A percentile compares a stretch with the other conserved stretches of the same genome.
phyloP scores from a whole-genome alignment of 2,113 vertebrate genomes.

The Heptranchias perlo region DNA sequence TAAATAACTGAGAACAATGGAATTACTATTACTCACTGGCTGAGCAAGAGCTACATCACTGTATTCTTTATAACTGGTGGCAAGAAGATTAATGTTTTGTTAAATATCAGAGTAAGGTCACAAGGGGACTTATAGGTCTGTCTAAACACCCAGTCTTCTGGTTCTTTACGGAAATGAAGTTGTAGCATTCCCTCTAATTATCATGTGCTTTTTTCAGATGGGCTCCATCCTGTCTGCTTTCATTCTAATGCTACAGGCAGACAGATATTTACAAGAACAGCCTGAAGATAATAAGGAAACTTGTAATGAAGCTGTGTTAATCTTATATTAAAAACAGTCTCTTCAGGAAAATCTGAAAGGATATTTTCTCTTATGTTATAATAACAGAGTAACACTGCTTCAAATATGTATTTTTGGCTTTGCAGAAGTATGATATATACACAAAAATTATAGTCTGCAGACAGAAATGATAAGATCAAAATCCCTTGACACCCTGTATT shows the following conservation, averaged over 20 bases:
- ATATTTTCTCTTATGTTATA: conserved; percentile 30
- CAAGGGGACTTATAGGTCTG: conserved; percentile 76
- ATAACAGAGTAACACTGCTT: conserved; percentile 9
- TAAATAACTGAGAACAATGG: conserved; percentile 97
- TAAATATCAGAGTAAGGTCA: conserved; percentile 98
- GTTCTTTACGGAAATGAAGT: conserved; percentile 54
- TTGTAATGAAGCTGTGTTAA: conserved; percentile 31
- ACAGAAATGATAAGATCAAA: conserved; percentile 41
- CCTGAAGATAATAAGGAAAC: conserved; percentile 24
- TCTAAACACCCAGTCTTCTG: conserved; percentile 83
- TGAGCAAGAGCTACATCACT: conserved; percentile 78
- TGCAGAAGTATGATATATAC: background rate
- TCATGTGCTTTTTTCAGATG: conserved; percentile 59
- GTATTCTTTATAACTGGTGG: conserved; percentile 94
- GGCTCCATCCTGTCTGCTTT: conserved; percentile 42
- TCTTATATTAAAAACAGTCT: conserved; percentile 35
- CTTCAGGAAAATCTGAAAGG: conserved; percentile 24
- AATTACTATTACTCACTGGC: conserved; percentile 86
- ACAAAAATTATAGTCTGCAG: conserved; percentile 37
- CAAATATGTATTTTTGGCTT: conserved; percentile 24
- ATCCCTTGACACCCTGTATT: conserved; percentile 40
- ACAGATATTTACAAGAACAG: conserved; percentile 36
- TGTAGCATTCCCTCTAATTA: conserved; percentile 68
- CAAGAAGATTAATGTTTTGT: conserved; percentile 99
- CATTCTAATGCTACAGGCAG: conserved; percentile 37